Conservation (phyloP, 64 coral and sea anemone genomes). For the Actinia tenebrosa region DNA sequence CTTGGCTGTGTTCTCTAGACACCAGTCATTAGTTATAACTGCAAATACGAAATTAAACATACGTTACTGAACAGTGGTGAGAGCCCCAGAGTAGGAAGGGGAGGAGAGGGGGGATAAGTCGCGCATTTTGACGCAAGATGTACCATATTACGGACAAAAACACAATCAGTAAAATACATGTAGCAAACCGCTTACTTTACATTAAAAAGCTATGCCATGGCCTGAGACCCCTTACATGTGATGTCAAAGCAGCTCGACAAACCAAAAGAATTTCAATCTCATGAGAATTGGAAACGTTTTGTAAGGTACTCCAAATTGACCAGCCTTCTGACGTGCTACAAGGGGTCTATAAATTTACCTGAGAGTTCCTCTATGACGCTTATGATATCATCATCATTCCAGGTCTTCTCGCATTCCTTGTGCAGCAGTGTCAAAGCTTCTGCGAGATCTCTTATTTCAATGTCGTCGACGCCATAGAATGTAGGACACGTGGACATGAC, state of each 20-base stretch:
- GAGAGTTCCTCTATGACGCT: conserved; percentile 96
- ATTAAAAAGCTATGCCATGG: too few species aligned
- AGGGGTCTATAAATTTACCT: conserved; percentile 15
- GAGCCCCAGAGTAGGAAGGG: neutral
- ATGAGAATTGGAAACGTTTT: too few species aligned
- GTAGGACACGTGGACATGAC: conserved; percentile 81
- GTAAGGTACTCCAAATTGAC: too few species aligned
- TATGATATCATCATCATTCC: conserved; percentile 87
- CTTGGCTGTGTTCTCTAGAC: conserved; percentile 93
- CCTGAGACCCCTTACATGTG: too few species aligned
- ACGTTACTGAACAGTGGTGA: neutral
- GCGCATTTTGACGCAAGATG: too few species aligned
- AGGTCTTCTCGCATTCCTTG: conserved; percentile 46
- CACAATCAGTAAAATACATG: too few species aligned
- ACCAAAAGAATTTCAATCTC: too few species aligned
- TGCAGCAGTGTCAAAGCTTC: conserved; percentile 70
- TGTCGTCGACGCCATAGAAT: conserved; percentile 90
- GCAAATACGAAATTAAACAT: neutral
- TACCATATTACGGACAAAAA: too few species aligned
- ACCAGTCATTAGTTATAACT: conserved; percentile 88
- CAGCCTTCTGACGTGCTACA: too few species aligned
- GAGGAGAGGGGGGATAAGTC: too few species aligned
- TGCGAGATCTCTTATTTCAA: conserved; percentile 62
- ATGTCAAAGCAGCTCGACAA: too few species aligned
- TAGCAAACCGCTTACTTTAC: too few species aligned